Evolutionary conservation across 2,888 invertebrate genomes (phyloP).

Genomic region (Heteromurus nitidus): DNA sequence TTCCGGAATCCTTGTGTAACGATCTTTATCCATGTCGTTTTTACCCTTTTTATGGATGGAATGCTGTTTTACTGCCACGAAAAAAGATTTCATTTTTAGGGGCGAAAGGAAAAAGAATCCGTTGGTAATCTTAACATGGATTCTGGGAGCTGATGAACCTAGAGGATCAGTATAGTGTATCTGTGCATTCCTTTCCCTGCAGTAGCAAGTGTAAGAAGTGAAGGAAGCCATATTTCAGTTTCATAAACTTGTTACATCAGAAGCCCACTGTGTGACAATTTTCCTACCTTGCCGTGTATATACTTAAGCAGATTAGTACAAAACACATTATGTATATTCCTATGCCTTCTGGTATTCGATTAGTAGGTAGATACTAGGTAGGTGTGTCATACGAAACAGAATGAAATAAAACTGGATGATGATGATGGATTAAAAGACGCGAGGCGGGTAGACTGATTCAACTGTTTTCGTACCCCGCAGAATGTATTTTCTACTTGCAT

Average conservation of each 20-base stretch:
- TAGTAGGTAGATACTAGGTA: no score
- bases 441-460: no score
- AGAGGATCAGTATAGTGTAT: background rate
- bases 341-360: no score
- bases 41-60: background rate
- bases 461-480: no score
- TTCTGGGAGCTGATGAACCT: background rate
- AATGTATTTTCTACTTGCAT: no score
- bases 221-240: background rate
- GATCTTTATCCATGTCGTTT: conserved; percentile 26
- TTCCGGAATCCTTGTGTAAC: conserved; percentile 19
- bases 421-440: no score
- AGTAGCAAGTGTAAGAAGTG: background rate
- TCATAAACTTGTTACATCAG: background rate
- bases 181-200: background rate
- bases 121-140: background rate
- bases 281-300: no score
- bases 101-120: background rate
- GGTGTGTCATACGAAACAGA: background rate
- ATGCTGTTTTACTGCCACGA: conserved; percentile 29
- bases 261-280: no score
- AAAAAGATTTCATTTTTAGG: conserved; percentile 7
- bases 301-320: no score
- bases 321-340: no score
- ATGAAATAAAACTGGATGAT: no score